Evolutionary conservation across 2,888 invertebrate genomes (phyloP), one percentile per base, ranked within the genome.

Genomic region (Trachelus tabidus): DNA sequence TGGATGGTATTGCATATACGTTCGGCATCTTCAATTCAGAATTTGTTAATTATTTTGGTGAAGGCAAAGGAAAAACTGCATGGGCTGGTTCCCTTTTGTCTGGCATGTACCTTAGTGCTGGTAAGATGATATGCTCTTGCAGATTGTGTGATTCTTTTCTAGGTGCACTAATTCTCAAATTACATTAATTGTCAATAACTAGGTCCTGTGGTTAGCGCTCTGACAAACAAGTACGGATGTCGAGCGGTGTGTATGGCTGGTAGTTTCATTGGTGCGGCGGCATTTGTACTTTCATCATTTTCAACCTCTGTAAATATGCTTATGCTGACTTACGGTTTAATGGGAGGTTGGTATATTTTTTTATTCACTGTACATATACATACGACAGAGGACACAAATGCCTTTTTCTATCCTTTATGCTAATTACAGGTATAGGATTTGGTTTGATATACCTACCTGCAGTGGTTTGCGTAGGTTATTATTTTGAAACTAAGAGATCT

Each of bases 1-100:
- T 99, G 79, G 99, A 99, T 92, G 99, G 98, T 86, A 98, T 99
- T 82, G 97, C 98, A n/a, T 99, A 99, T 92, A 98, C 98, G 11
- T 99, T 99, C 92, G 99, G 99, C 77, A 96, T 99, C 89, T 97
- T 98, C 93, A 94, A 98, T 74, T 94, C 94, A 37, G 95, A 96
- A 88, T 95, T 98, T 87, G 96, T 96, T 81, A 93, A 92, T 3
- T 95, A 95, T 90, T 99, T 97, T 91, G 95, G 95, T 34, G 96
- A 96, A 89, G 96, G 97, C 77, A 96, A 96, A 88, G 97, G 97
- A 77, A 97, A 95, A 83, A 96, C 96, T 68, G 97, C 99, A 75
- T 97, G 98, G 96, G 97, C 98, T 79, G 98, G 98, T 84, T 98
- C 98, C 83, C 94, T 99, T 77, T 94, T 99, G 68, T 97, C 98